phyloP scores from a whole-genome alignment of 2,113 vertebrate genomes.

The Trochalopteron elliotii region DNA sequence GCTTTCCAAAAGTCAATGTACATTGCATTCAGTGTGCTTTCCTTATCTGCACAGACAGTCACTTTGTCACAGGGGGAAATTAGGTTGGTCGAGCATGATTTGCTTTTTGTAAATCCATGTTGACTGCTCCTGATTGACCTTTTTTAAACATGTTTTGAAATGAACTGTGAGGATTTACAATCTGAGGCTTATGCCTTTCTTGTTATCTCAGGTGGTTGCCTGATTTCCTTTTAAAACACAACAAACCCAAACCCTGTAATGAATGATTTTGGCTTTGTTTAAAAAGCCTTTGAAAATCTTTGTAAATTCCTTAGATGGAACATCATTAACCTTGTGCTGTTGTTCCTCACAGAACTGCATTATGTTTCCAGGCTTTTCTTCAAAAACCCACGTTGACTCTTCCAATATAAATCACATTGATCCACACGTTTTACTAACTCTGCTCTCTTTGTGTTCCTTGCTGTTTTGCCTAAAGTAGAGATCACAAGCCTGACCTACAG shows the following conservation, averaged over 20 bases:
- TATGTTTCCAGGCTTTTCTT: neutral
- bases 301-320: neutral
- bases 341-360: neutral
- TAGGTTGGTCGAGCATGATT: neutral
- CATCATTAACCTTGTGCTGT: neutral
- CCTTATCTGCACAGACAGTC: constrained; percentile 28
- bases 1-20: constrained; percentile 9
- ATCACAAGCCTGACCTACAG: neutral
- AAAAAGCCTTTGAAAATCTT: constrained; percentile 32
- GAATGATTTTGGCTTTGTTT: constrained; percentile 29
- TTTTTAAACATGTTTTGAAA: constrained; percentile 9
- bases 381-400: neutral
- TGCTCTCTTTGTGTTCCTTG: neutral
- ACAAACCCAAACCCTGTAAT: neutral
- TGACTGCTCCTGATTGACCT: constrained; percentile 27
- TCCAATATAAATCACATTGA: neutral
- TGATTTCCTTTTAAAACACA: constrained; percentile 18
- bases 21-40: neutral
- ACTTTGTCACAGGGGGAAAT: constrained; percentile 24
- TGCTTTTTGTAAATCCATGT: neutral
- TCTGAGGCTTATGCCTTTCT: neutral
- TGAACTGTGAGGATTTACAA: neutral
- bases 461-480: neutral
- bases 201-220: constrained; percentile 19
- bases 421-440: neutral